Conservation (phyloP, 2,797 vertebrate species). For the Serranus cabrilla region DNA sequence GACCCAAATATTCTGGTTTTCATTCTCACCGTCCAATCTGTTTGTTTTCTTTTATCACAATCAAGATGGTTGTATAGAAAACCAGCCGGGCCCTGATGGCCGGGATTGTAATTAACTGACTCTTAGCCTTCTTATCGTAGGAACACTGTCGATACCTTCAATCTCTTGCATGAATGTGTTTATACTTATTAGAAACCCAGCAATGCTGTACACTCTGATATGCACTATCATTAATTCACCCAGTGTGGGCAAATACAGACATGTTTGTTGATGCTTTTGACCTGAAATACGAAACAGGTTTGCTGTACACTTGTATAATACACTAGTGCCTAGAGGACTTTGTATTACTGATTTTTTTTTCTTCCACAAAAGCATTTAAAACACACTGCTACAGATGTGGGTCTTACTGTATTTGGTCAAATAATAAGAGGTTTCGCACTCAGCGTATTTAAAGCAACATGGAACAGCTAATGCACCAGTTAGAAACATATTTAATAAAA, state of each 20-base stretch:
- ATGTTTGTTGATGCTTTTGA: conserved; percentile 9
- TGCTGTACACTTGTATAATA: neutral
- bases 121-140: neutral
- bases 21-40: neutral
- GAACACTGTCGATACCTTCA: neutral
- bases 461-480: neutral
- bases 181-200: neutral
- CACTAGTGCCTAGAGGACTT: neutral
- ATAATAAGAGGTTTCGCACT: neutral
- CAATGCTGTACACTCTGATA: neutral
- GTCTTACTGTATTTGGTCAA: neutral
- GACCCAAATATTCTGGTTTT: conserved; percentile 11
- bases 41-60: too few species aligned
- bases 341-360: neutral
- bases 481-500: neutral
- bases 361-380: neutral
- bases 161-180: conserved; percentile 20
- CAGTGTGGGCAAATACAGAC: neutral
- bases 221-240: conserved; percentile 10
- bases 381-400: conserved; percentile 6
- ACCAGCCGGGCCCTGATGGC: too few species aligned
- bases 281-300: conserved; percentile 17
- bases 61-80: neutral
- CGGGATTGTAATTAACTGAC: neutral
- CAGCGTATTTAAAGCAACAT: neutral